Conservation (phyloP, 2,113 vertebrate species). For the Ciconia stormi region DNA sequence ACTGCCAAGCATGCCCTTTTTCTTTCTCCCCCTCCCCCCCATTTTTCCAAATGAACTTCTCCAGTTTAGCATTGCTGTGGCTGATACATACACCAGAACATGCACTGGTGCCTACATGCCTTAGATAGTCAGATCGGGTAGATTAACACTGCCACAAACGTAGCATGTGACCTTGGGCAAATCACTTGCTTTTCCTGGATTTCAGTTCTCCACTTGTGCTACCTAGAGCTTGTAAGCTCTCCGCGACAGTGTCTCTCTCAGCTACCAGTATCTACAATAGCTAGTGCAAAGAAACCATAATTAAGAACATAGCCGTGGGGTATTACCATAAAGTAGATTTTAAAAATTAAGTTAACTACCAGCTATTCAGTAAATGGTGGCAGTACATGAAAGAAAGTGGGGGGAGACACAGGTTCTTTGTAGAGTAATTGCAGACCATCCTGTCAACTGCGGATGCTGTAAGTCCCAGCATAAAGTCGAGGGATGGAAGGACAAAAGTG, state of each 20-base stretch:
- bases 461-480: background rate
- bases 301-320: background rate
- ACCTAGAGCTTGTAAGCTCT: background rate
- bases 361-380: background rate
- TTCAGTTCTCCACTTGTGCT: background rate
- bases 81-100: background rate
- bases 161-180: background rate
- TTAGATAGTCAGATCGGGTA: background rate
- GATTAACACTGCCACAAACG: background rate
- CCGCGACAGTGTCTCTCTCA: background rate
- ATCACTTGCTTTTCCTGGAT: background rate
- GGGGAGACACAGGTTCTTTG: background rate
- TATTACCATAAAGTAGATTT: background rate
- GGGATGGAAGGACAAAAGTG: background rate
- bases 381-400: background rate
- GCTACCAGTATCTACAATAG: background rate
- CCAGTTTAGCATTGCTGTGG: background rate
- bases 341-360: background rate
- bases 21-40: fast-evolving
- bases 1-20: background rate
- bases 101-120: background rate
- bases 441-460: background rate
- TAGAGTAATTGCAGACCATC: background rate
- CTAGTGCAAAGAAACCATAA: background rate
- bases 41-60: background rate